phyloP scores from a whole-genome alignment of 2,113 vertebrate genomes.

The Hemiscyllium ocellatum region DNA sequence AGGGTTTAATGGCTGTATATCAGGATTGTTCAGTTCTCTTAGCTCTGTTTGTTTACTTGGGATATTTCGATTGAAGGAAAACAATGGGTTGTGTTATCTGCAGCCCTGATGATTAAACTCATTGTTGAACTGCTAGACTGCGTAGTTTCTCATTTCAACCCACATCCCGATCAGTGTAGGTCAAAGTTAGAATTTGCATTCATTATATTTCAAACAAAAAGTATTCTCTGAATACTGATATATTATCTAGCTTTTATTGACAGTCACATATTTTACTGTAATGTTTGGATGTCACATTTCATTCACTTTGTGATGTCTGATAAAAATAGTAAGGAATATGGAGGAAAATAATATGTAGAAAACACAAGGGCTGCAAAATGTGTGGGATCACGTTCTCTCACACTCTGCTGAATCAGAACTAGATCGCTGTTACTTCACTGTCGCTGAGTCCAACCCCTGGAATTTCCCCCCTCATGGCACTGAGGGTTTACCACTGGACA shows the following conservation, averaged over 20 bases:
- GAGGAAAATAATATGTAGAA: not conserved
- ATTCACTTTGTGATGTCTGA: not conserved
- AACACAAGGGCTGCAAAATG: not conserved
- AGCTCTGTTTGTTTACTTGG: constrained; percentile 3
- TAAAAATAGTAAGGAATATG: not conserved
- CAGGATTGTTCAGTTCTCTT: not conserved
- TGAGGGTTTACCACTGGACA: not conserved
- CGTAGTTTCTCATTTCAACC: not conserved
- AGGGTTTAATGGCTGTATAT: not conserved
- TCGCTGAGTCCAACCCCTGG: not conserved
- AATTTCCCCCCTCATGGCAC: not conserved
- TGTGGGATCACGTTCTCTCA: not conserved
- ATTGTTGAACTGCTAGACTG: not conserved
- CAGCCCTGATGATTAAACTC: not conserved
- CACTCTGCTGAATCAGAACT: not conserved
- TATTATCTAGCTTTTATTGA: not conserved
- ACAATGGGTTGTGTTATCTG: constrained; percentile 16
- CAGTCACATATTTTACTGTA: not conserved
- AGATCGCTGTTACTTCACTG: not conserved
- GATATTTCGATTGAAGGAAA: not conserved
- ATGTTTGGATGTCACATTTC: not conserved
- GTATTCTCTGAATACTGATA: not conserved
- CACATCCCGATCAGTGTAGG: not conserved
- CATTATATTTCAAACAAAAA: not conserved
- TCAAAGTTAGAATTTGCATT: not conserved